These are phyloP conservation scores for Pandemis corylana DNA, from an alignment of 2,888 invertebrate genomes.

Conservation along the genomic window DNA sequence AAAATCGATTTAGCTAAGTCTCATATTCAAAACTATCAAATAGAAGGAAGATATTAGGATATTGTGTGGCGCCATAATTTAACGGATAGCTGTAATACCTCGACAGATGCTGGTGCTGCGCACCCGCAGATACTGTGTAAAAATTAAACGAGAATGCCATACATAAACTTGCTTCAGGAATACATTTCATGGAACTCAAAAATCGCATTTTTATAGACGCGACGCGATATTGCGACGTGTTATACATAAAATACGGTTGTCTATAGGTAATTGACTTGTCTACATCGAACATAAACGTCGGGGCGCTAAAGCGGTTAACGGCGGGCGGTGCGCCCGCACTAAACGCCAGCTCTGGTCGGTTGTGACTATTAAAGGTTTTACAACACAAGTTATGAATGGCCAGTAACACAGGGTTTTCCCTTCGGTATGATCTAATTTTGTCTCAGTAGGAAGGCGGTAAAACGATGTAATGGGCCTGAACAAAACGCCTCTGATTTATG, in stretches of 20 bases:
- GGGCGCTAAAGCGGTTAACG: conserved; percentile 30
- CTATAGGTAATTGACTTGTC: conserved; percentile 32
- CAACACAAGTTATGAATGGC: conserved; percentile 72
- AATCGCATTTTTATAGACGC: background rate
- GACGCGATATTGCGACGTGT: conserved; percentile 6
- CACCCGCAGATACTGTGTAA: background rate
- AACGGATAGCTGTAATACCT: too few species aligned
- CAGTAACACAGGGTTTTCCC: conserved; percentile 64
- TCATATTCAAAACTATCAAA: too few species aligned
- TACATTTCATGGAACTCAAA: background rate
- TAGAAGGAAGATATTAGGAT: too few species aligned
- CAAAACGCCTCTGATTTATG: conserved; percentile 80
- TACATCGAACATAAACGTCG: conserved; percentile 29
- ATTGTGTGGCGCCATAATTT: too few species aligned
- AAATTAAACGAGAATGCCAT: background rate
- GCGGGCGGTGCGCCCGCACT: conserved; percentile 17
- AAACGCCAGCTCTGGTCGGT: conserved; percentile 51
- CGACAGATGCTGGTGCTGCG: too few species aligned
- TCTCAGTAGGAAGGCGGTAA: conserved; percentile 79
- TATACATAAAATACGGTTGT: conserved; percentile 27
- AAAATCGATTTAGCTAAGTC: too few species aligned
- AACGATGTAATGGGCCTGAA: conserved; percentile 78
- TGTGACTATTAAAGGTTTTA: conserved; percentile 74
- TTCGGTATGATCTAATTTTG: conserved; percentile 80
- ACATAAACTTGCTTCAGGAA: background rate